Conservation (phyloP, 2,113 vertebrate species). For the Podocnemis expansa region DNA sequence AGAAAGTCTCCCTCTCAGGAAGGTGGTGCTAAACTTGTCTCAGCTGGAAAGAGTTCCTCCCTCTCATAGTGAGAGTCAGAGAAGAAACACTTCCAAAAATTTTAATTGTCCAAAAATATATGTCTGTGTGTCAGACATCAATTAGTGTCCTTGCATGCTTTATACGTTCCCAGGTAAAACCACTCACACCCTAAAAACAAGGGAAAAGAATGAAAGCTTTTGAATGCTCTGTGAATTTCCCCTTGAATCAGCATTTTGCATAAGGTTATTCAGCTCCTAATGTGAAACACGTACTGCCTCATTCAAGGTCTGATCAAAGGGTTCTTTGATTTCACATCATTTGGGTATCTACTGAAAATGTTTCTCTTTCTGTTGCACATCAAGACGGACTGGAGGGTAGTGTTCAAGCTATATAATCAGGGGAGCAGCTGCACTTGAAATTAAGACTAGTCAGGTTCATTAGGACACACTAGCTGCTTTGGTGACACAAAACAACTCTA, state of each 20-base stretch:
- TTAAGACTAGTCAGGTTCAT: not conserved
- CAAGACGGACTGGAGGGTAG: not conserved
- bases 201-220: not conserved
- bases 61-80: no score
- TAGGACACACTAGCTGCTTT: not conserved
- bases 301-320: no score
- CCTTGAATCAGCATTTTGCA: not conserved
- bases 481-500: not conserved
- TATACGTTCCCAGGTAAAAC: not conserved
- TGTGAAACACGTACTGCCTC: not conserved
- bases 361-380: rapidly evolving
- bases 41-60: not conserved
- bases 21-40: not conserved
- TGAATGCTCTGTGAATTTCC: not conserved
- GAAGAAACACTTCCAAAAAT: not conserved
- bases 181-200: not conserved
- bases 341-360: not conserved
- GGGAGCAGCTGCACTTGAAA: not conserved
- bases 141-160: not conserved
- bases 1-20: no score
- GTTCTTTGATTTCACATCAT: not conserved
- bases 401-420: not conserved
- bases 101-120: not conserved
- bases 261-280: not conserved
- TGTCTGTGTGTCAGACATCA: not conserved